These are phyloP conservation scores for Parelbella ahira DNA, from an alignment of 2,888 invertebrate species.

Conservation along the genomic window DNA sequence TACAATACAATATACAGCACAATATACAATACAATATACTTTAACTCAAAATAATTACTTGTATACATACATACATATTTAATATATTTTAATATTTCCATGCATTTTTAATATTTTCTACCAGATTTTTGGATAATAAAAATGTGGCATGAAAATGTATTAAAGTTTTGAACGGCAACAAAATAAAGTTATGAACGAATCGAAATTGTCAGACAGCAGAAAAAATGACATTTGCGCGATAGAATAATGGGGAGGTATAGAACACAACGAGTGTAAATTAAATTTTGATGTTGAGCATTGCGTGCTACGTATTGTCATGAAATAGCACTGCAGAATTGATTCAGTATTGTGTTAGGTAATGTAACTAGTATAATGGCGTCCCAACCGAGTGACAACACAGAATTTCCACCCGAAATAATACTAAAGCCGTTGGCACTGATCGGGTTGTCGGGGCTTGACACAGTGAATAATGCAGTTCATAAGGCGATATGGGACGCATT, in stretches of 20 bases:
- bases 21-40: too few relatives aligned
- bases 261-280: conserved; percentile 37
- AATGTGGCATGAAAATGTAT: too few relatives aligned
- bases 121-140: too few relatives aligned
- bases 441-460: conserved; percentile 93
- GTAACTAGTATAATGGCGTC: conserved; percentile 67
- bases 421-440: conserved; percentile 92
- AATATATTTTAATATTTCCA: too few relatives aligned
- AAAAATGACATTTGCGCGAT: too few relatives aligned
- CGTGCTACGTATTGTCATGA: conserved; percentile 11
- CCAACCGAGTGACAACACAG: conserved; percentile 79
- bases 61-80: too few relatives aligned
- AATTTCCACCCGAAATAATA: conserved; percentile 91
- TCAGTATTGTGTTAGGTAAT: conserved; percentile 6
- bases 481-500: conserved; percentile 97
- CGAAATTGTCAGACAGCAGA: too few relatives aligned
- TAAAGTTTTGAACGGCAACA: too few relatives aligned
- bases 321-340: conserved; percentile 1
- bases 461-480: conserved; percentile 91
- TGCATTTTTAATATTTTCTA: too few relatives aligned
- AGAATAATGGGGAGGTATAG: conserved; percentile 48
- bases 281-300: conserved; percentile 25
- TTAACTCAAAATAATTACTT: too few relatives aligned
- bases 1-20: too few relatives aligned
- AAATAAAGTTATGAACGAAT: too few relatives aligned